Evolutionary conservation across 1,140 invertebrate genomes (phyloP).

Genomic region (Pogonomyrmex californicus): DNA sequence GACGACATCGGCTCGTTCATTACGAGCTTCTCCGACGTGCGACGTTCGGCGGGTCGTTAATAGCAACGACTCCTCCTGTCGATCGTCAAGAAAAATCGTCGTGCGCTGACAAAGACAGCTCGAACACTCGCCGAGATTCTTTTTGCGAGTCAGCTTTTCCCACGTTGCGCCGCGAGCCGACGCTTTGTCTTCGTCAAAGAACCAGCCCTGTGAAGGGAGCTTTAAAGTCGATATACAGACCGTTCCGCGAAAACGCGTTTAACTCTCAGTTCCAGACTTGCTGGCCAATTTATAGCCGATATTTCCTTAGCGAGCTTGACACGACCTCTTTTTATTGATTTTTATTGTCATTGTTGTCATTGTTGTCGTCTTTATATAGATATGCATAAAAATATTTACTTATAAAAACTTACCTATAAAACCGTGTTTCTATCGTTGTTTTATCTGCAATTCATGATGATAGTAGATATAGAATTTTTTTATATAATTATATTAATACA

Average conservation of each 20-base stretch:
- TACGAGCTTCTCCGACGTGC: constrained; percentile 44
- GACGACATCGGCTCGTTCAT: constrained; percentile 38
- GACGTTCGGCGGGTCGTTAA: constrained; percentile 42
- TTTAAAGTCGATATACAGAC: constrained; percentile 45
- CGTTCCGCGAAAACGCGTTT: constrained; percentile 19
- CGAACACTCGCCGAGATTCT: constrained; percentile 26
- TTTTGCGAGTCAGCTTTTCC: constrained; percentile 49
- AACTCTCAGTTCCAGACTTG: constrained; percentile 30
- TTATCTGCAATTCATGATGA: background rate
- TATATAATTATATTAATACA: background rate
- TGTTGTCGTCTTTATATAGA: background rate
- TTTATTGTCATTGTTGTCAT: constrained; percentile 8
- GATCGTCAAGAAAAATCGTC: constrained; percentile 55
- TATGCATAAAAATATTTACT: background rate
- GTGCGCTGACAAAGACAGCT: constrained; percentile 51
- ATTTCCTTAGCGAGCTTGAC: background rate
- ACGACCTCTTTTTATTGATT: background rate
- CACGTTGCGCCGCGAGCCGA: constrained; percentile 18
- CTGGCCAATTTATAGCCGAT: constrained; percentile 26
- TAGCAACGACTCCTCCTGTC: constrained; percentile 47
- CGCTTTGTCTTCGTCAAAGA: constrained; percentile 58
- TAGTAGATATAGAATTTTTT: background rate
- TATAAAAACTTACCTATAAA: background rate
- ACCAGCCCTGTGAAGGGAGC: constrained; percentile 7
- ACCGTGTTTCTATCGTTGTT: background rate